These are phyloP conservation scores for Poeciliopsis turrubarensis DNA, from an alignment of 2,113 vertebrate species.

Conservation along the genomic window DNA sequence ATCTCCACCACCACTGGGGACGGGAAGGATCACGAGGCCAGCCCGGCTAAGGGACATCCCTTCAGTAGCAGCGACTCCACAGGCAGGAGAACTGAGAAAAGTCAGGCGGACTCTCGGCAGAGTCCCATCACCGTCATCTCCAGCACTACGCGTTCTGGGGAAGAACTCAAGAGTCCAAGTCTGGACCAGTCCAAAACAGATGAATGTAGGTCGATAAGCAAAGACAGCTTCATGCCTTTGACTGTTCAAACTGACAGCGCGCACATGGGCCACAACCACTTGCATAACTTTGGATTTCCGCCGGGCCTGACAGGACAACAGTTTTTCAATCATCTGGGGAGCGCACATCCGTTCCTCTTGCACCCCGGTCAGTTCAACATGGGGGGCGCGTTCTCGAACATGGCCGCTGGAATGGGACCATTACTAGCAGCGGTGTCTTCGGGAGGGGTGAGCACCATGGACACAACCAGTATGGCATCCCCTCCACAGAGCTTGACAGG, in stretches of 20 bases:
- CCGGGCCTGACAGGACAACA: conserved; percentile 89
- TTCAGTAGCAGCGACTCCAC: conserved; percentile 69
- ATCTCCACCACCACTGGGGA: conserved; percentile 91
- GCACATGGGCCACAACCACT: conserved; percentile 86
- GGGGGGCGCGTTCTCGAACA: conserved; percentile 93
- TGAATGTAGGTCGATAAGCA: conserved; percentile 84
- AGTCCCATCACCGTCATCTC: conserved; percentile 93
- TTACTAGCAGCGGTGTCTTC: conserved; percentile 92
- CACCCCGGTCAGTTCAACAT: conserved; percentile 96
- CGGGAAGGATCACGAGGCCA: conserved; percentile 83
- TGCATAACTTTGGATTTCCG: conserved; percentile 93
- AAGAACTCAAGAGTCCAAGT: conserved; percentile 87
- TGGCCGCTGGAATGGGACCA: conserved; percentile 94
- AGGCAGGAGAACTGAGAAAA: conserved; percentile 84
- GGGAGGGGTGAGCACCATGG: conserved; percentile 87
- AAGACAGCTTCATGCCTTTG: conserved; percentile 88
- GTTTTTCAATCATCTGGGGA: conserved; percentile 91
- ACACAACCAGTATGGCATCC: conserved; percentile 87
- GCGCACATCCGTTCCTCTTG: conserved; percentile 91
- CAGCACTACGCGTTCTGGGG: conserved; percentile 86
- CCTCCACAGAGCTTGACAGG: conserved; percentile 88
- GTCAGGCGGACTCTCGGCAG: conserved; percentile 89
- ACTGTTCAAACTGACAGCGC: conserved; percentile 90
- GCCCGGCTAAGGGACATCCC: conserved; percentile 78
- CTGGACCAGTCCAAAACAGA: conserved; percentile 85